Conservation (phyloP, 2,113 vertebrate genomes). For the Otis tarda region DNA sequence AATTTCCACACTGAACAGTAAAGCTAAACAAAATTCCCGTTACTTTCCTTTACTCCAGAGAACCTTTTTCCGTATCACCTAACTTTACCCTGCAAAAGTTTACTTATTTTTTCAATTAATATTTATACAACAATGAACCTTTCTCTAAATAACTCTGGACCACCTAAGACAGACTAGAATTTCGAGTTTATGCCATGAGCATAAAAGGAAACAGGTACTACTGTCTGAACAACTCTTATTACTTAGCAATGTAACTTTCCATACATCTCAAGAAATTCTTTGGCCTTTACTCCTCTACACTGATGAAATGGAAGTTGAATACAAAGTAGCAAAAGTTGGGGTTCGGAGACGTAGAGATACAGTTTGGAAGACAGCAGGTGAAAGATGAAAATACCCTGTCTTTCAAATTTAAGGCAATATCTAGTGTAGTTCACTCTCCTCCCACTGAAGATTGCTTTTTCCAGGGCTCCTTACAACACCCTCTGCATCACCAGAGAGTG, state of each 20-base stretch:
- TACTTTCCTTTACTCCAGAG: neutral
- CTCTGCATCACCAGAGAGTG: neutral
- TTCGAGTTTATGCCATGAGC: fast-evolving
- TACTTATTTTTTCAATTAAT: neutral
- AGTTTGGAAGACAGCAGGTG: neutral
- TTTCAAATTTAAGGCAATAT: neutral
- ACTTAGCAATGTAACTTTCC: neutral
- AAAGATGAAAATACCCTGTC: fast-evolving
- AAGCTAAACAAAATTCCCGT: neutral
- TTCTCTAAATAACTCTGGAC: neutral
- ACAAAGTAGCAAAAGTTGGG: fast-evolving
- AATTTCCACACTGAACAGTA: neutral
- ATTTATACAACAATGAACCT: neutral
- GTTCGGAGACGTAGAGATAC: neutral
- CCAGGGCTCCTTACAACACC: neutral
- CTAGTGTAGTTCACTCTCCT: neutral
- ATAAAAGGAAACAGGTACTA: neutral
- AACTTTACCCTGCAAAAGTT: neutral
- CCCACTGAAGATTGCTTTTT: neutral
- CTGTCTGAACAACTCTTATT: neutral
- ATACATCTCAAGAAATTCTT: neutral
- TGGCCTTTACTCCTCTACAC: neutral
- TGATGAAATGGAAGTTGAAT: neutral
- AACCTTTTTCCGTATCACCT: neutral
- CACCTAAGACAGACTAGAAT: neutral